Evolutionary conservation across 2,113 vertebrate genomes (phyloP).

Genomic region (Panurus biarmicus): DNA sequence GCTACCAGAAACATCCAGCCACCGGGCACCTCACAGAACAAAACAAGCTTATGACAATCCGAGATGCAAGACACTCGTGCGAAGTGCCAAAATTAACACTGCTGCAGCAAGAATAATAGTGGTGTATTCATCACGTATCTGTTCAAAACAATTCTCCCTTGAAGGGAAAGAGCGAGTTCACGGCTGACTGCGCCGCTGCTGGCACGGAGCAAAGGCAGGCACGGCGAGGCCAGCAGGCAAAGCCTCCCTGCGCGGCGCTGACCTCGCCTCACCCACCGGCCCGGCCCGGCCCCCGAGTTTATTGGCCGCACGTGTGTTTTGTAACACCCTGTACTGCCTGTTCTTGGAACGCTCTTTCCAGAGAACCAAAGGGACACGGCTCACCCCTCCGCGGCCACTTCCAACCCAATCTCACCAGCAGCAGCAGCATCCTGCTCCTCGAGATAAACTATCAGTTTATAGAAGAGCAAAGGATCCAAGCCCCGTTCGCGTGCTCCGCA

Average conservation of each 20-base stretch:
- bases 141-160: background rate
- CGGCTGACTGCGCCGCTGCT: background rate
- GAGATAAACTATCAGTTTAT: background rate
- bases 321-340: background rate
- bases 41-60: background rate
- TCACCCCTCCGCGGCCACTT: background rate
- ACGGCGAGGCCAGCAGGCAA: background rate
- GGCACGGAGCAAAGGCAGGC: background rate
- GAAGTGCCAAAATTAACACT: background rate
- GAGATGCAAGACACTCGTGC: rapidly evolving
- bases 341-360: constrained; percentile 50
- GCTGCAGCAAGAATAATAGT: background rate
- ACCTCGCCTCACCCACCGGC: constrained; percentile 11
- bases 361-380: background rate
- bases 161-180: background rate
- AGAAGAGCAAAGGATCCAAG: background rate
- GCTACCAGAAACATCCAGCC: background rate
- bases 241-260: background rate
- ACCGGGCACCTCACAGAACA: background rate
- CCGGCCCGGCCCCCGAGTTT: background rate
- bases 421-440: background rate
- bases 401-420: background rate
- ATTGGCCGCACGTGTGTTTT: background rate
- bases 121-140: rapidly evolving
- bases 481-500: rapidly evolving